Evolutionary conservation across 2,797 vertebrate genomes (phyloP), one percentile per base, ranked within the genome.

Genomic region (Sebastolobus alascanus): DNA sequence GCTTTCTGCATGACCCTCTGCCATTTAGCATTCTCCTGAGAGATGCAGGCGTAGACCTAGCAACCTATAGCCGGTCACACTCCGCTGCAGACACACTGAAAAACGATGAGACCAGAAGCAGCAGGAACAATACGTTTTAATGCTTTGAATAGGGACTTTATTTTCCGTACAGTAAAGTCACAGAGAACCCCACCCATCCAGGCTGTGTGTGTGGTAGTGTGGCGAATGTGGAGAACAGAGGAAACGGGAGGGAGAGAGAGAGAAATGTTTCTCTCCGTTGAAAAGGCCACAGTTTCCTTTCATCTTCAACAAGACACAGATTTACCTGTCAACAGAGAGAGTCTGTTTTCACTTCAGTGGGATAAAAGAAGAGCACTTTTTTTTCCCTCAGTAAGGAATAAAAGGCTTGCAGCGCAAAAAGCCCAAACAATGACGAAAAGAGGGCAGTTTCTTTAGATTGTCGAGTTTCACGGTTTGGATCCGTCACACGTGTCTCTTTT

Each of bases 201-300:
- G 38, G n/a, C 31, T 18, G 3, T 68, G 75, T 82, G 61, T 82
- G 65, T 59, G 54, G 63, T 20, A n/a, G 61, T 29, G 58, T 67
- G 74, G 60, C 11, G n/a, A 71, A 61, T 52, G 50, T 58, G 33
- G 31, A 80, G 37, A 84, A 76, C 58, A 76, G 29, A 80, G 58
- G 61, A 68, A 76, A 69, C 3, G 52, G 35, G 84, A 46, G 37
- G 73, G 67, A 80, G 68, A 55, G 69, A 55, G 69, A 43, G 59
- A 84, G 75, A 80, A 66, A 76, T 33, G 67, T 65, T 60, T 85
- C 35, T 82, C 67, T 74, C 40, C 76, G 73, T 76, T 83, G 69
- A 90, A 88, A 90, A 84, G 88, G 84, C 82, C 69, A 80, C 66
- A 56, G 84, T 75, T 73, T 61, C 74, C 86, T 94, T 93, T 94